Base-by-base conservation (phyloP, 2,888 invertebrate species). In the Drosophila koepferae region DNA sequence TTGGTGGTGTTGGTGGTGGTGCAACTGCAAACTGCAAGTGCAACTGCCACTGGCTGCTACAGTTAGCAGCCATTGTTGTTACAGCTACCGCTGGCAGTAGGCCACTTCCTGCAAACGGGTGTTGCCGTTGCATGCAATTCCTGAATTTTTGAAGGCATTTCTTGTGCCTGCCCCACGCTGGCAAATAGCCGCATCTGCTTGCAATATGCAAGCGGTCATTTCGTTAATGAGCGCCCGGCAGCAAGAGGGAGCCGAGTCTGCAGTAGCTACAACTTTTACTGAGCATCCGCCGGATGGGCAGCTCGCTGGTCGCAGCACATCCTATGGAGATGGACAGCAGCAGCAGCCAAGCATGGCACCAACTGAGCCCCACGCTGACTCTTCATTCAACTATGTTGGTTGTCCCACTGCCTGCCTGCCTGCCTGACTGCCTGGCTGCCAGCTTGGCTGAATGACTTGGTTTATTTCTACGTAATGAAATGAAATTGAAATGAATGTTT, bases 151-250 rank as follows among this genome's bases (percentile, higher is more conserved):
- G 74, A 88, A 88, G 82, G 81, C 82, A 82, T 75, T 87, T 84
- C 77, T 76, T 69, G 72, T 62, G 71, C 67, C 69, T 71, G 77
- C 69, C 71, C 70, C 54, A 40, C 60, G 38, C 58, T 34, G 34
- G 38, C 28, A 38, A 38, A 48, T 28, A 31, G 48, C 54, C 12
- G 48, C 53, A 53, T 41, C 71, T 62, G 61, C 62, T 76, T 81
- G 81, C 82, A 88, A 85, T 89, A 84, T 87, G 87, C 84, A 90
- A 86, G 83, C 81, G 91, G 91, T 89, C 90, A 91, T 91, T 91
- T 91, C 81, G 82, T 82, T 91, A 91, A 91, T 91, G 91, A 92
- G 91, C 80, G 81, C 77, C 69, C 72, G 71, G 80, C 71, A 76
- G 69, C 63, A 56, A 38, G 38, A 36, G n/a, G 28, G 38, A 23